Evolutionary conservation across 1,140 invertebrate genomes (phyloP), one percentile per base, ranked within the genome.

Genomic region (Coboldia fuscipes): DNA sequence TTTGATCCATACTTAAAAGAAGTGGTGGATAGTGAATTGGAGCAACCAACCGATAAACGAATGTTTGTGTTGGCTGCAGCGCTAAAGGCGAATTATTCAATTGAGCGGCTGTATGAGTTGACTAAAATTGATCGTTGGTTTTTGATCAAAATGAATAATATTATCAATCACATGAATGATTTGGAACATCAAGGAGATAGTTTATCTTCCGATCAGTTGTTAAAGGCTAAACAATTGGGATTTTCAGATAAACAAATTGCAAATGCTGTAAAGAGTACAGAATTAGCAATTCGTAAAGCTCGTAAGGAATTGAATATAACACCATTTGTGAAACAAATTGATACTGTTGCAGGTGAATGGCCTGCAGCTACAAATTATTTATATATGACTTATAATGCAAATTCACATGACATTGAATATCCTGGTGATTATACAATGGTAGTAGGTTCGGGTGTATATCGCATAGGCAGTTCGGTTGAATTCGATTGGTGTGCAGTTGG

Each of bases 401-500:
- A 50, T 1, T 65, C 70, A 15, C 79, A 96, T 56, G 96, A 99
- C 51, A 56, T 98, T 7, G 57, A 68, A 5, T 93, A 92, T 48
- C 69, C 72, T 12, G 74, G 76, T 5, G 66, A 68, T n/a, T 73
- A 76, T 42, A 74, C 71, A 3, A 85, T 88, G 68, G 83, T 89
- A 2, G 68, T 86, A 33, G 82, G 96, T 12, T 98, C 93, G 13
- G 96, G 96, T 2, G 96, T 98, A 1, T 99, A 99, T 51, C 66
- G 96, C 36, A 99, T 99, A 41, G 96, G 96, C 4, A 94, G 88
- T 46, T 97, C 90, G 2, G 96, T 99, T 2, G 96, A 99, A 60
- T 99, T 99, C 59, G 96, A 99, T 60, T 98, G 92, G 82, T 99
- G 94, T 56, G 92, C 93, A 26, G 94, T 98, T 8, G 85, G 90